phyloP scores from a whole-genome alignment of 2,797 vertebrate genomes.

The Brachyalestes nurse region DNA sequence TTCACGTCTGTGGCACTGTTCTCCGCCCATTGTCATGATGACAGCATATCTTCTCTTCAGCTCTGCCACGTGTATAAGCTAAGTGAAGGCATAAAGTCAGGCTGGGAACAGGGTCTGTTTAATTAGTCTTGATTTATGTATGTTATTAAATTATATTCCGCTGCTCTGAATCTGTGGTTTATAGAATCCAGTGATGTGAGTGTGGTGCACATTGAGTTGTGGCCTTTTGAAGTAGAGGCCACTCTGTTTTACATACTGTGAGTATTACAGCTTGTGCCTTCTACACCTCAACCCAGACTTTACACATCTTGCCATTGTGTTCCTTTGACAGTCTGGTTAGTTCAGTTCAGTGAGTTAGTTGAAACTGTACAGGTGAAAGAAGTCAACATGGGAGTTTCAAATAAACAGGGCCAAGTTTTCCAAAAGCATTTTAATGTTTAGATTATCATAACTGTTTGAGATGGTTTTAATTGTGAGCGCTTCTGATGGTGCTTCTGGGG shows the following conservation, averaged over 20 bases:
- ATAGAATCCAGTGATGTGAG: background rate
- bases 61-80: background rate
- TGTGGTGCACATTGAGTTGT: background rate
- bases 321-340: background rate
- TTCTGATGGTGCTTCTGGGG: too few relatives aligned
- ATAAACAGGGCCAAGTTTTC: too few relatives aligned
- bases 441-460: too few relatives aligned
- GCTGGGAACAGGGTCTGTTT: too few relatives aligned
- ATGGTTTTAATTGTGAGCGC: too few relatives aligned
- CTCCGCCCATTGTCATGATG: background rate
- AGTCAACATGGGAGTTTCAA: background rate
- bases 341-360: background rate
- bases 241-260: background rate
- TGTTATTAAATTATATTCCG: background rate
- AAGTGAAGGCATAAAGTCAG: background rate
- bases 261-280: constrained; percentile 15
- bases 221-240: constrained; percentile 8
- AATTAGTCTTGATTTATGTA: background rate
- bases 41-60: background rate
- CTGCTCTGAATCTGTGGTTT: background rate
- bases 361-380: background rate
- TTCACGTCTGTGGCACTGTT: background rate
- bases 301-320: background rate
- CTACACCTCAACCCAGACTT: constrained; percentile 8
- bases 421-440: too few relatives aligned